Conservation (phyloP, 2,113 vertebrate species). For the Carassius carassius region DNA sequence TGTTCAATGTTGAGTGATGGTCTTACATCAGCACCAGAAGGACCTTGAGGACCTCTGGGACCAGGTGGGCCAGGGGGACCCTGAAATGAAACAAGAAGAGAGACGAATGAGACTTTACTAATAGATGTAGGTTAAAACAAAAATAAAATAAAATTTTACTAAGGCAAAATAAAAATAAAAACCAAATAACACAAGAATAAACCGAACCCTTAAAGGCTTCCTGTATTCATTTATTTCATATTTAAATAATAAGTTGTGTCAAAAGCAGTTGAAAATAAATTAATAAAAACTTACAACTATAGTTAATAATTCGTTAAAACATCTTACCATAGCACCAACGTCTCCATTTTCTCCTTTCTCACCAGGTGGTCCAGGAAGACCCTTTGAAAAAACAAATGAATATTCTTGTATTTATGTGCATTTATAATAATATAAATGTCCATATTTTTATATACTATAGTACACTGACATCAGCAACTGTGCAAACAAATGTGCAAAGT, state of each 20-base stretch:
- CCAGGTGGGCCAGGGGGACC: conserved; percentile 97
- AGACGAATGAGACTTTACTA: background rate
- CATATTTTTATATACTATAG: background rate
- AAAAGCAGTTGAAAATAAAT: too few species aligned
- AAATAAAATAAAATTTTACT: background rate
- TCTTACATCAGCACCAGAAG: conserved; percentile 95
- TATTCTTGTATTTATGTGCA: background rate
- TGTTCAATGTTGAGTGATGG: background rate
- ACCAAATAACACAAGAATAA: too few species aligned
- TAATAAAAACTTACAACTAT: background rate
- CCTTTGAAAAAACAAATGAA: conserved; percentile 72
- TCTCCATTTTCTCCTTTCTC: conserved; percentile 94
- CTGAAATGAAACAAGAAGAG: conserved; percentile 67
- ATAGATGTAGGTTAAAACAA: background rate
- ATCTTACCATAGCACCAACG: conserved; percentile 93
- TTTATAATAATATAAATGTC: too few species aligned
- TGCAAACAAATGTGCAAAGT: background rate
- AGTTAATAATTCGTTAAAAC: background rate
- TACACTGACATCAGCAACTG: background rate
- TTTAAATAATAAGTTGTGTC: too few species aligned
- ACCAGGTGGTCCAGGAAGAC: conserved; percentile 91
- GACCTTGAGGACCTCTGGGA: conserved; percentile 95
- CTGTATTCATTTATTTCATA: too few species aligned
- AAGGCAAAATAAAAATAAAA: too few species aligned
- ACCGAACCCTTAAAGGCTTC: too few species aligned